Evolutionary conservation across 1,140 invertebrate species (phyloP).

Genomic region (Musca domestica): DNA sequence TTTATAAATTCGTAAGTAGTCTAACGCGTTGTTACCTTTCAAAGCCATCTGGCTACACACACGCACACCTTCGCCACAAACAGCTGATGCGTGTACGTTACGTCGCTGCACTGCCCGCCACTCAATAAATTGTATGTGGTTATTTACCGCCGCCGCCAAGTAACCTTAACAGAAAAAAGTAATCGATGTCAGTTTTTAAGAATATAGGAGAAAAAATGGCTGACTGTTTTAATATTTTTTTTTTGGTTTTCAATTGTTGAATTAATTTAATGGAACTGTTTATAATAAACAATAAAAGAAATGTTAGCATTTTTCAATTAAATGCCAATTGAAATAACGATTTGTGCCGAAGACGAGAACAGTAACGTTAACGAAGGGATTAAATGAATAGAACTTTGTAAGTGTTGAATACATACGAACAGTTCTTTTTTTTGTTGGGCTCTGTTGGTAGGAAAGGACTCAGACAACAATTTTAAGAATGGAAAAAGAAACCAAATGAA

Average conservation of each 20-base stretch:
- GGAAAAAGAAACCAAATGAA: too few relatives aligned
- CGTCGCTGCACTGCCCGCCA: too few relatives aligned
- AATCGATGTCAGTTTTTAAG: too few relatives aligned
- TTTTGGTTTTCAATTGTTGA: constrained; percentile 4
- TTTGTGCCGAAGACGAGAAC: neutral
- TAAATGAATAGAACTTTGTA: neutral
- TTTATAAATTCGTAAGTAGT: too few relatives aligned
- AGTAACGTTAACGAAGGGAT: neutral
- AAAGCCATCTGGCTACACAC: too few relatives aligned
- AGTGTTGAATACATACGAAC: neutral
- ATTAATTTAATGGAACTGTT: constrained; percentile 17
- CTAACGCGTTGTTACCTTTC: too few relatives aligned
- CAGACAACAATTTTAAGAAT: too few relatives aligned
- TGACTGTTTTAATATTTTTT: constrained; percentile 12
- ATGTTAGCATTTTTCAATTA: neutral
- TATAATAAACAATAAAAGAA: neutral
- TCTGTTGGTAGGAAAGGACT: too few relatives aligned
- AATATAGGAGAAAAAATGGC: constrained; percentile 1
- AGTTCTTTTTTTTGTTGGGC: neutral
- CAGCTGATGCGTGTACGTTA: too few relatives aligned
- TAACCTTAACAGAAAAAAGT: neutral
- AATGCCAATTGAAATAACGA: neutral
- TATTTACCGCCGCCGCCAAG: too few relatives aligned
- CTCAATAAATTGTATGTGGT: too few relatives aligned
- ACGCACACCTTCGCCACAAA: too few relatives aligned